Evolutionary conservation across 2,888 invertebrate species (phyloP).

Genomic region (Idaea straminata): DNA sequence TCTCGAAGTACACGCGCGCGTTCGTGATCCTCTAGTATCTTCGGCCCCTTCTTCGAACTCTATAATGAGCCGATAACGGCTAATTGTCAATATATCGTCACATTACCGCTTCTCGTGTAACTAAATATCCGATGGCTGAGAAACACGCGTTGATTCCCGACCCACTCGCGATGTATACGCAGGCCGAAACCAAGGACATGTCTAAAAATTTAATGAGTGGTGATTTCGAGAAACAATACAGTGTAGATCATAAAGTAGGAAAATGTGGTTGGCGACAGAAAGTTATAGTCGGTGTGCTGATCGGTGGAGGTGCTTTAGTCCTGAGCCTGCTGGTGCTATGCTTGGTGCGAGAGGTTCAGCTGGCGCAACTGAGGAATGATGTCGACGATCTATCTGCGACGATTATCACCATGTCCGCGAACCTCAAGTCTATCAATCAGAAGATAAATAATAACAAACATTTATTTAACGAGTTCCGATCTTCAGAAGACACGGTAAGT

Average conservation of each 20-base stretch:
- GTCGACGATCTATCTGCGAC: slow-evolving; percentile 64
- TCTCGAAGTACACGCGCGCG: slow-evolving; percentile 49
- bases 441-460: slow-evolving; percentile 60
- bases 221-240: slow-evolving; percentile 67
- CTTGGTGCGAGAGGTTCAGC: slow-evolving; percentile 60
- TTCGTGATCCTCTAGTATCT: slow-evolving; percentile 34
- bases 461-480: slow-evolving; percentile 58
- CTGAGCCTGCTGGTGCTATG: slow-evolving; percentile 60
- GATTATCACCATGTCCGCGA: slow-evolving; percentile 60
- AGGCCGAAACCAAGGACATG: slow-evolving; percentile 63
- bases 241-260: slow-evolving; percentile 35
- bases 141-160: slow-evolving; percentile 65
- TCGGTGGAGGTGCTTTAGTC: slow-evolving; percentile 46
- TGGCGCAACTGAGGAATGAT: slow-evolving; percentile 54
- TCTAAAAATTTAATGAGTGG: slow-evolving; percentile 72
- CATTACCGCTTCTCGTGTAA: slow-evolving; percentile 46
- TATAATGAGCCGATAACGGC: slow-evolving; percentile 63
- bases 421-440: slow-evolving; percentile 58
- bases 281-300: slow-evolving; percentile 21
- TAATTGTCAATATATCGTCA: slow-evolving; percentile 41
- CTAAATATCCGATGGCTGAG: slow-evolving; percentile 63
- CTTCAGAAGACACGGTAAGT: slow-evolving; percentile 70
- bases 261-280: slow-evolving; percentile 44
- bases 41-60: slow-evolving; percentile 46
- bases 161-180: slow-evolving; percentile 60